A percentile compares a stretch with the other conserved stretches of the same genome.
These are phyloP conservation scores for Sepiola atlantica DNA, from an alignment of 2,888 invertebrate species.

Conservation along the genomic window DNA sequence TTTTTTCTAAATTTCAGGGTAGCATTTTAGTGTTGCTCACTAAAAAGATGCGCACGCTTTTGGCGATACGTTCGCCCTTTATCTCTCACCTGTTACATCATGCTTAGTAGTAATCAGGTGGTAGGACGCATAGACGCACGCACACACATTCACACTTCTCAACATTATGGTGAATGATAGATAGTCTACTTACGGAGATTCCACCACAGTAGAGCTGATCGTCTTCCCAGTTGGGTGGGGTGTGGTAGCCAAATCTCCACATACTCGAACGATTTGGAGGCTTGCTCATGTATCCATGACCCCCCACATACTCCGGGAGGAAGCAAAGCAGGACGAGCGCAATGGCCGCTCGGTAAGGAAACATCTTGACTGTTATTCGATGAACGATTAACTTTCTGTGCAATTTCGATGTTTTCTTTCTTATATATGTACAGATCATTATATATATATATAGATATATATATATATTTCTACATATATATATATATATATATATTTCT, in stretches of 20 bases:
- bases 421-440: no score
- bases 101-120: not conserved
- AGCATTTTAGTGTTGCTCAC: not conserved
- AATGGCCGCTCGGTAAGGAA: not conserved
- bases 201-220: constrained; percentile 58
- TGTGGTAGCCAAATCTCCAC: constrained; percentile 57
- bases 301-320: not conserved
- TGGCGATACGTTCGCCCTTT: no score
- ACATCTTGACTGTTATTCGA: not conserved
- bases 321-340: not conserved
- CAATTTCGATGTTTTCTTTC: not conserved
- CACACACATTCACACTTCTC: not conserved
- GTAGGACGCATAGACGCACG: not conserved
- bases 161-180: no score
- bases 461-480: no score
- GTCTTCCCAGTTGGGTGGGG: constrained; percentile 56
- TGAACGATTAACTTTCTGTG: not conserved
- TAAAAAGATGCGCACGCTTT: not conserved
- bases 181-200: constrained; percentile 52
- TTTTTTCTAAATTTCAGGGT: not conserved
- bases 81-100: not conserved
- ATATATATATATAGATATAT: no score
- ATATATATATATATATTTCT: no score
- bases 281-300: constrained; percentile 55
- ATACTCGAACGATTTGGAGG: constrained; percentile 57